Evolutionary conservation across 2,113 vertebrate genomes (phyloP), one percentile per base, ranked within the genome.

Genomic region (Carollia perspicillata): DNA sequence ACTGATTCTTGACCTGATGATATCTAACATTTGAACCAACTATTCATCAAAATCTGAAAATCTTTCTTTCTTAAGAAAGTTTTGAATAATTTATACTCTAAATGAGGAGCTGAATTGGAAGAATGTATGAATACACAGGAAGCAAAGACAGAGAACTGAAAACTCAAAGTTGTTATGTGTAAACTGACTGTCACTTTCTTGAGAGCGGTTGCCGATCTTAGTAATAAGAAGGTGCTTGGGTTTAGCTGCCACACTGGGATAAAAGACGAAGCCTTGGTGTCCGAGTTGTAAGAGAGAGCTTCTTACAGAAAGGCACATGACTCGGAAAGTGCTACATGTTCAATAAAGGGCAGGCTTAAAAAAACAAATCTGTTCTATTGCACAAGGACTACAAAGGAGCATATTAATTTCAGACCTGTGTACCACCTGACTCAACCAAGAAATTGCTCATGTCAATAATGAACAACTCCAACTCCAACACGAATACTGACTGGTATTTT

Each of bases 381-480:
- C 47, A 78, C 28, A 60, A 81, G 42, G n/a, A 95, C n/a, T 84
- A 89, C 71, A 80, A 85, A 89, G 18, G 6, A 89, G 84, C 66
- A 40, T 44, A 88, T 33, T 79, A 49, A 94, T 60, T 44, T 95
- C 75, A 84, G 40, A 90, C n/a, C 49, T 72, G 30, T 83, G 58
- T 66, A 93, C 4, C 30, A 72, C 58, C n/a, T 93, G 87, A 89
- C 33, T 91, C 49, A 95, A 95, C 10, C 12, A 97, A 95, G 65
- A 93, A 91, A 91, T 5, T 75, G 4, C 14, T 80, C 18, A 35
- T 16, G 23, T 72, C 47, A 91, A 44, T 91, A 94, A 65, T 2
- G 16, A 90, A 80, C 55, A 53, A 55, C 30, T 66, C 2, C 23
- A 95, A 37, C 72, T 78, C 35, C 14, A 16, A 92, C 37, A 51